phyloP scores from a whole-genome alignment of 2,797 vertebrate species.

The Peromyscus aztecus region DNA sequence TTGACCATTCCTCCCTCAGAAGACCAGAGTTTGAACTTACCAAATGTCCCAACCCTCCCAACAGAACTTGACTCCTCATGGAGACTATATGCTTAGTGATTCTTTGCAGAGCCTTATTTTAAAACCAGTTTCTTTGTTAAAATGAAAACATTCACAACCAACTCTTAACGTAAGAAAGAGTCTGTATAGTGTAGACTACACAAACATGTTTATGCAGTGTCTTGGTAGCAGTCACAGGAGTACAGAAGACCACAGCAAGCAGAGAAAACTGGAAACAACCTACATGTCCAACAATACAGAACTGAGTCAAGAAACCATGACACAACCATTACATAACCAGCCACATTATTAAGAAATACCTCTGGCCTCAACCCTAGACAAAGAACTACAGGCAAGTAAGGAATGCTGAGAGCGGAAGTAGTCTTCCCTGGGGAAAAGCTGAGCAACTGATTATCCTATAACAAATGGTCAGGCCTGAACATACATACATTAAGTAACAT shows the following conservation, averaged over 20 bases:
- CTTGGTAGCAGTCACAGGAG: neutral
- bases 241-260: neutral
- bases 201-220: no score
- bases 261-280: slow-evolving; percentile 40
- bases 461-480: neutral
- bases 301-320: neutral
- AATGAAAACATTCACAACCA: neutral
- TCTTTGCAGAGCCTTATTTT: slow-evolving; percentile 13
- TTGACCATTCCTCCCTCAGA: neutral
- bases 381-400: neutral
- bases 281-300: neutral
- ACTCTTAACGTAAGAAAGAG: neutral
- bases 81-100: neutral
- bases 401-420: neutral
- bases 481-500: neutral
- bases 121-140: neutral
- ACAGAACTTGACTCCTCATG: fast-evolving
- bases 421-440: neutral
- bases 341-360: neutral
- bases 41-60: neutral
- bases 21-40: neutral
- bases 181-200: neutral
- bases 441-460: neutral
- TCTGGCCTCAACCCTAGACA: neutral
- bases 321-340: neutral